Evolutionary conservation across 2,888 invertebrate species (phyloP).

Genomic region (Spodoptera picta): DNA sequence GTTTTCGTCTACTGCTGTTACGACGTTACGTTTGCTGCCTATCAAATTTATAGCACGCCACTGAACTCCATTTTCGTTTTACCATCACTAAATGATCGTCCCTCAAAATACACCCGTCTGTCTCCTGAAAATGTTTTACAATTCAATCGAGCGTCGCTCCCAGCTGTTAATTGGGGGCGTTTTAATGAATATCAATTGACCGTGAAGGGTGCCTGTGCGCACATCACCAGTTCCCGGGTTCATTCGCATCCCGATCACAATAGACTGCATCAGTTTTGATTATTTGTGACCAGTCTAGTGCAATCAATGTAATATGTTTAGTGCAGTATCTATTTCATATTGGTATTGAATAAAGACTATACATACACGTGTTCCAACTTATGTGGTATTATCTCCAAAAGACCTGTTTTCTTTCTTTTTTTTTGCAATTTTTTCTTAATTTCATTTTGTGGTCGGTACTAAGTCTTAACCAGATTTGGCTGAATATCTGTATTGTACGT

Average conservation of each 20-base stretch:
- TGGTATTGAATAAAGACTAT: too few species aligned
- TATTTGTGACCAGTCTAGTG: constrained; percentile 20
- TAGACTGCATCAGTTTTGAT: constrained; percentile 21
- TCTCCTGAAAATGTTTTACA: constrained; percentile 75
- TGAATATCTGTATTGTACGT: too few species aligned
- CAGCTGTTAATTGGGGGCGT: constrained; percentile 76
- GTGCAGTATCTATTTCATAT: too few species aligned
- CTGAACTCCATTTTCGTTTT: not conserved
- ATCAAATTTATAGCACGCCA: too few species aligned
- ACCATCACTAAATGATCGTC: constrained; percentile 36
- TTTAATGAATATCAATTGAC: constrained; percentile 80
- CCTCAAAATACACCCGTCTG: constrained; percentile 53
- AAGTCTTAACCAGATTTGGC: too few species aligned
- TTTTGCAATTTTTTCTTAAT: too few species aligned
- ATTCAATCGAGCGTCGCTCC: constrained; percentile 72
- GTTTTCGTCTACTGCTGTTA: too few species aligned
- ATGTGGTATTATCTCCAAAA: too few species aligned
- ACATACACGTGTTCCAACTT: too few species aligned
- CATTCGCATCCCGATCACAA: constrained; percentile 22
- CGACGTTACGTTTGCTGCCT: too few species aligned
- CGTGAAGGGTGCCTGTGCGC: constrained; percentile 57
- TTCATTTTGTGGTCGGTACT: too few species aligned
- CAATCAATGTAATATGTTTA: not conserved
- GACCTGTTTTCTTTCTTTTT: too few species aligned
- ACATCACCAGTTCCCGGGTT: constrained; percentile 39